Conservation (phyloP, 2,113 vertebrate species). For the Poeciliopsis turrubarensis region DNA sequence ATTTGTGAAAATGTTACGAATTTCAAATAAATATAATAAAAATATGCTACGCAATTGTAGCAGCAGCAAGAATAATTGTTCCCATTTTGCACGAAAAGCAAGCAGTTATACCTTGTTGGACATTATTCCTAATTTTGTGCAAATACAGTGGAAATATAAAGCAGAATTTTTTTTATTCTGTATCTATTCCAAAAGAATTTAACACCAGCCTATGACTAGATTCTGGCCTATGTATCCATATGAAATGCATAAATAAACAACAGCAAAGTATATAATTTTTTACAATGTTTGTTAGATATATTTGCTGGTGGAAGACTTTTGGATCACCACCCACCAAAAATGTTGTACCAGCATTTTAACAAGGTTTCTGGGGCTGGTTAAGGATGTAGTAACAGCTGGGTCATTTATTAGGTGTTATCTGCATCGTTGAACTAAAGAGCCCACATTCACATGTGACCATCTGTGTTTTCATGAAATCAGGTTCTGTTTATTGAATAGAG, state of each 20-base stretch:
- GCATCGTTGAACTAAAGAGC: constrained; percentile 12
- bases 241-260: background rate
- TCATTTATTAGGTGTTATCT: constrained; percentile 54
- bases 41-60: too few species aligned
- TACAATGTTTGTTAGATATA: constrained; percentile 4
- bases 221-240: background rate
- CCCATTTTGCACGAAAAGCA: too few species aligned
- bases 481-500: constrained; percentile 16
- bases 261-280: constrained; percentile 11
- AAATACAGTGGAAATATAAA: too few species aligned
- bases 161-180: too few species aligned
- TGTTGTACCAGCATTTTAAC: constrained; percentile 47
- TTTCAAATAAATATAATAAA: too few species aligned
- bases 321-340: constrained; percentile 16
- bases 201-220: too few species aligned
- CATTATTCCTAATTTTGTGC: too few species aligned
- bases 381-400: constrained; percentile 25
- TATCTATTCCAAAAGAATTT: too few species aligned
- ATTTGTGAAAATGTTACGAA: too few species aligned
- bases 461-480: constrained; percentile 32
- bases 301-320: constrained; percentile 33
- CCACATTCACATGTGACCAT: constrained; percentile 18
- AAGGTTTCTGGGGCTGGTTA: constrained; percentile 18
- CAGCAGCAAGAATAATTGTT: too few species aligned
- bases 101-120: too few species aligned